Evolutionary conservation across 1,140 invertebrate genomes (phyloP).

Genomic region (Drosophila seguyi): DNA sequence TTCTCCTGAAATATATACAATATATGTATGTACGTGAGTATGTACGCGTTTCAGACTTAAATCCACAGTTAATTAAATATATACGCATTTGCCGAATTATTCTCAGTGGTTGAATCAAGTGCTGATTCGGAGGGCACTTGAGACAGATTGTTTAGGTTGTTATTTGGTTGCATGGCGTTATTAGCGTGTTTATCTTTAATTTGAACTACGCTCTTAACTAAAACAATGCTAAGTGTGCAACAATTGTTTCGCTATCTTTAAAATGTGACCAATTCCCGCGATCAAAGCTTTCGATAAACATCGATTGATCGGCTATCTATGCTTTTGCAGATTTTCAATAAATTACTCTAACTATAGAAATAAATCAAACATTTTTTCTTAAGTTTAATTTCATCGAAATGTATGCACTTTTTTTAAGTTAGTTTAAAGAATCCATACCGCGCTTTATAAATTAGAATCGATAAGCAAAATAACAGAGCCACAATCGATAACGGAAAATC

Average conservation of each 20-base stretch:
- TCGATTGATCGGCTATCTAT: not conserved
- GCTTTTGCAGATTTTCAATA: not conserved
- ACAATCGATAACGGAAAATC: constrained; percentile 5
- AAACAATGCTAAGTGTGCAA: not conserved
- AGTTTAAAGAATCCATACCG: not conserved
- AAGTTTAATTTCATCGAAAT: not conserved
- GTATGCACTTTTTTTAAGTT: not conserved
- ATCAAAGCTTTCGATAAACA: not conserved
- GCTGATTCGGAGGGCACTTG: not conserved
- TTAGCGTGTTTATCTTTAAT: too few relatives aligned
- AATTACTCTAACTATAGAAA: not conserved
- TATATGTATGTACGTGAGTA: not conserved
- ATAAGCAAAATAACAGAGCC: not conserved
- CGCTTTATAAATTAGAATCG: constrained; percentile 4
- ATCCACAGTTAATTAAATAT: too few relatives aligned
- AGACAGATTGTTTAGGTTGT: not conserved
- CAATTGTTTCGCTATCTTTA: not conserved
- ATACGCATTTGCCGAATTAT: constrained; percentile 2
- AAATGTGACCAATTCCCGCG: not conserved
- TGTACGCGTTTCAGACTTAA: not conserved
- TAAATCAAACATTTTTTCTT: not conserved
- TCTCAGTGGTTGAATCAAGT: not conserved
- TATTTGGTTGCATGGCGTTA: not conserved
- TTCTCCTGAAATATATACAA: constrained; percentile 1
- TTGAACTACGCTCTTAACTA: not conserved